Evolutionary conservation across 1,140 invertebrate species (phyloP), one percentile per base, ranked within the genome.

Genomic region (Saccostrea cuccullata): DNA sequence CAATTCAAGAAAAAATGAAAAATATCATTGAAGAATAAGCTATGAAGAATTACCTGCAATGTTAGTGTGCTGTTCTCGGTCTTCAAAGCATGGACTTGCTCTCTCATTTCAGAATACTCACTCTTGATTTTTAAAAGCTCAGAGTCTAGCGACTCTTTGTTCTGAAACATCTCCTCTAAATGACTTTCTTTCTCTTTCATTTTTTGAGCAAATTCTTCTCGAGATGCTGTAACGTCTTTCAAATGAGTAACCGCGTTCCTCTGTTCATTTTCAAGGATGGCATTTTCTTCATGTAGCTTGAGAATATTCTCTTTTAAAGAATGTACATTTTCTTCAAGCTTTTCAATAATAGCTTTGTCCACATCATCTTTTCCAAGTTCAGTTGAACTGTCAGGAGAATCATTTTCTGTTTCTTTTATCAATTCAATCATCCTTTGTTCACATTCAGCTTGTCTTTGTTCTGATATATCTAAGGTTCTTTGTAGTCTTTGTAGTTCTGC

Each of bases 51-150:
- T 77, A 77, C 70, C 70, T 77, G 23, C 12, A 13, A 15, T 77
- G 23, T 30, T 26, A 77, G 23, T 0, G 9, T 12, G 23, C 13
- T 36, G 70, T 77, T 77, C 11, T 26, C 13, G 15, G 23, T 26
- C 26, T 23, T 77, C 30, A 77, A 77, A 30, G 12, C 70, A 77
- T 77, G 70, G 70, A 77, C 15, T 26, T 77, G 70, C 70, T 77
- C 70, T 77, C 30, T 26, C 70, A 77, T 30, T 36, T 11, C 5
- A 36, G 70, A 26, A 77, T 77, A 77, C 70, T 77, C 70, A 77
- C 70, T 77, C 26, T 77, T 30, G 26, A 9, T 12, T 36, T 77
- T 26, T 30, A 30, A 36, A 30, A 77, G 30, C 30, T 77, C 70
- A 30, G 26, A 30, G 11, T 77, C 70, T 36, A 77, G 9, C 30